Percentiles rank a stretch among this genome's conserved stretches.
These are phyloP conservation scores for Tachycineta bicolor DNA, from an alignment of 2,113 vertebrate species.

Conservation along the genomic window DNA sequence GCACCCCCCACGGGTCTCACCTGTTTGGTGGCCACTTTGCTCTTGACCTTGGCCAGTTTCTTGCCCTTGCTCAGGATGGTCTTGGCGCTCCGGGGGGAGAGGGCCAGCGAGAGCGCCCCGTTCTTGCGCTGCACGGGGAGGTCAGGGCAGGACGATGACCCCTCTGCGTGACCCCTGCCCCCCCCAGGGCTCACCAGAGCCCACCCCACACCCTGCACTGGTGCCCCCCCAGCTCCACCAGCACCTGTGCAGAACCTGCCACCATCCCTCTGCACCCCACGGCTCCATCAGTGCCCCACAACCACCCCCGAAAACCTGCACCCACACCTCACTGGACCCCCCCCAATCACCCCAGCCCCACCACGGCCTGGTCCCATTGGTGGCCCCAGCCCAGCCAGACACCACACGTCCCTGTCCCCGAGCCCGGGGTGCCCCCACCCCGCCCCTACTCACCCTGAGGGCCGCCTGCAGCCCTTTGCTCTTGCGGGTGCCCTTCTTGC, in stretches of 20 bases:
- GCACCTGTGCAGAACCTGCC: neutral
- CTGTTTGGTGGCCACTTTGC: conserved; percentile 76
- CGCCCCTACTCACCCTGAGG: conserved; percentile 64
- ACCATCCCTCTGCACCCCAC: neutral
- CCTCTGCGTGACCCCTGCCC: neutral
- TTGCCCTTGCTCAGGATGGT: conserved; percentile 79
- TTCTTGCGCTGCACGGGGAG: conserved; percentile 77
- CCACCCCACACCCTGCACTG: no score
- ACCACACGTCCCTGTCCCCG: no score
- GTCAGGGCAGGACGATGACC: accelerated
- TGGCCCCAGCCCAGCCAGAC: neutral
- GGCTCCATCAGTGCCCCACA: neutral
- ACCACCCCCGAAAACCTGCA: neutral
- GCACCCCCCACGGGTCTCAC: neutral
- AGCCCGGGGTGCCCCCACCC: neutral
- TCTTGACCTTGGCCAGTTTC: conserved; percentile 76
- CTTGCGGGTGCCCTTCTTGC: conserved; percentile 89
- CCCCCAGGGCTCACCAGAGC: neutral
- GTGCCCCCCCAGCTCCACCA: no score
- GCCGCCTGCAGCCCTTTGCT: conserved; percentile 77
- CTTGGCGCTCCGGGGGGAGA: conserved; percentile 79
- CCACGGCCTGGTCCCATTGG: accelerated
- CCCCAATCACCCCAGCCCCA: no score
- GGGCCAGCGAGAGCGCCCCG: conserved; percentile 75
- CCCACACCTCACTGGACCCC: neutral